Evolutionary conservation across 1,140 invertebrate species (phyloP), one percentile per base, ranked within the genome.

Genomic region (Polypedilum vanderplanki): DNA sequence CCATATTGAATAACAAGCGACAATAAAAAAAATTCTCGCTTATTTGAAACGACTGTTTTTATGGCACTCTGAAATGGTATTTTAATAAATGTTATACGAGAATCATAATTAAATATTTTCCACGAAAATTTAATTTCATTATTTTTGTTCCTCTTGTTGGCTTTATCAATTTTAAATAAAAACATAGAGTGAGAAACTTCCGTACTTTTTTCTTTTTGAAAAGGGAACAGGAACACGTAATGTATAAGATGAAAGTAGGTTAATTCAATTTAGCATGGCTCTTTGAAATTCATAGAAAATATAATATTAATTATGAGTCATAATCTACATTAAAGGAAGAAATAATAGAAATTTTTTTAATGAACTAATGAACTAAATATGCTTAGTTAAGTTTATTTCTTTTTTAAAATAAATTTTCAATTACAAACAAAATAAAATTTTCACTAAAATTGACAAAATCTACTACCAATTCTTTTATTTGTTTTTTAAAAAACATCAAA

Each of bases 61-160:
- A n/a, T 57, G 46, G 46, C 12, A 57, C 46, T 3, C 5, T 57
- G 46, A 57, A 57, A 57, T n/a, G n/a, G 46, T 12, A 57, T 57
- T 57, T 57, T 57, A 57, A 57, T 57, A 12, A 57, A 57, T 57
- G 46, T 57, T 57, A n/a, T 57, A 57, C 46, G 46, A 4, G 24
- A 57, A 57, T 57, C 46, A 57, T 57, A 57, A 57, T 57, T 57
- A 57, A 57, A 57, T 57, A 57, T 57, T n/a, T 57, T 57, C 24
- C n/a, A 12, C 46, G n/a, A n/a, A 12, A 57, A 8, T 57, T 57
- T 57, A 57, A 57, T 57, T 57, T 57, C 8, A 15, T 57, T 57
- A 57, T 57, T n/a, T n/a, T 57, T 57, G 15, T 46, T 12, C n/a
- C n/a, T 33, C 24, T 33, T 57, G 46, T 57, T 57, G 46, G 46